These are phyloP conservation scores for Gadus chalcogrammus DNA, from an alignment of 2,113 vertebrate species.

Conservation along the genomic window DNA sequence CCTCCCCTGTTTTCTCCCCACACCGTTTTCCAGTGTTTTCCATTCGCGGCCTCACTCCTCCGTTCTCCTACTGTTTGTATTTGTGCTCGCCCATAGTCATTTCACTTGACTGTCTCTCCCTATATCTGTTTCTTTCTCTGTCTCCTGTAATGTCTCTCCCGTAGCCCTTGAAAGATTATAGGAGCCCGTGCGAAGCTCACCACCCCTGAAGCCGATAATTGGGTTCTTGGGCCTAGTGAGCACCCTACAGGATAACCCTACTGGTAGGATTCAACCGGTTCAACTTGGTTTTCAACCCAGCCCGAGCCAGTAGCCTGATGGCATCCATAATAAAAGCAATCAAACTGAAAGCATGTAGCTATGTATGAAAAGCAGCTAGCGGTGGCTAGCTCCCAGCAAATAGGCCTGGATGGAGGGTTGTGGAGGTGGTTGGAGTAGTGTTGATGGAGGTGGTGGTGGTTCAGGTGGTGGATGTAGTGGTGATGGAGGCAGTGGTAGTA, in stretches of 20 bases:
- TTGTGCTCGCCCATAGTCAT: background rate
- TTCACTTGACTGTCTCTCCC: background rate
- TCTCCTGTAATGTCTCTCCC: constrained; percentile 14
- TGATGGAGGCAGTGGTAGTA: constrained; percentile 28
- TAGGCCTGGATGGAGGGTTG: constrained; percentile 29
- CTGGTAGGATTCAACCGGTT: constrained; percentile 22
- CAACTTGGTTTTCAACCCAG: constrained; percentile 50
- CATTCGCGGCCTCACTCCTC: background rate
- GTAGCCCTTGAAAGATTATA: constrained; percentile 64
- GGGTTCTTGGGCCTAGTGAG: too few relatives aligned
- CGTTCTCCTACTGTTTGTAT: constrained; percentile 5
- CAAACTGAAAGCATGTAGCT: constrained; percentile 26
- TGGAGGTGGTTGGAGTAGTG: background rate
- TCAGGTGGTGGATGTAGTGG: background rate
- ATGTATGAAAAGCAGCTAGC: too few relatives aligned
- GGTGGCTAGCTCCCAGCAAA: too few relatives aligned
- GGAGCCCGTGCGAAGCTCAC: constrained; percentile 69
- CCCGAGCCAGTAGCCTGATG: constrained; percentile 47
- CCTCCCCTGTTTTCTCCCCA: constrained; percentile 9
- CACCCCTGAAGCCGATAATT: constrained; percentile 74
- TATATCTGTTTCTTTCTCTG: background rate
- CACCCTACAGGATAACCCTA: background rate
- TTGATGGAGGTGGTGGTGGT: background rate
- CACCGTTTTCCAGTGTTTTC: constrained; percentile 28
- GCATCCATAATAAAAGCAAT: constrained; percentile 47